Conservation (phyloP, 2,888 invertebrate species). For the Melanargia galathea region DNA sequence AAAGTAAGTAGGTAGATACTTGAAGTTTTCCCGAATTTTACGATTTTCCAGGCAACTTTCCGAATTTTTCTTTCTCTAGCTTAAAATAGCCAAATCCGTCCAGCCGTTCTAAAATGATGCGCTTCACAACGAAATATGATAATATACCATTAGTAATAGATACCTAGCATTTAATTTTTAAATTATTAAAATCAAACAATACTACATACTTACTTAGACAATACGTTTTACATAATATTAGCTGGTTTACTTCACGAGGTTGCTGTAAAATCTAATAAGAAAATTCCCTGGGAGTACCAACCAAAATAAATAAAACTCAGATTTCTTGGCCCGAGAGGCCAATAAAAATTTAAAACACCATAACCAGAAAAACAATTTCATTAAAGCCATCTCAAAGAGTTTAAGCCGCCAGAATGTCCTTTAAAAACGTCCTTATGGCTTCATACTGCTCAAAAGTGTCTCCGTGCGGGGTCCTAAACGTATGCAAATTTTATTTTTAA, state of each 20-base stretch:
- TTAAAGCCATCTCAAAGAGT: conserved; percentile 24
- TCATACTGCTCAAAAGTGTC: conserved; percentile 41
- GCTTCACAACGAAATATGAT: no score
- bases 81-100: no score
- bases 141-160: no score
- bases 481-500: conserved; percentile 79
- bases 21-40: no score
- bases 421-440: conserved; percentile 33
- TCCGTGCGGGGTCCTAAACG: conserved; percentile 53
- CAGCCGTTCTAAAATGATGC: no score
- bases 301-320: conserved; percentile 1
- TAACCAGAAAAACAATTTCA: conserved; percentile 27
- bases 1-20: no score
- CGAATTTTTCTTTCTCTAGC: no score
- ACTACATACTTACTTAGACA: no score
- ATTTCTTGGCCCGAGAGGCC: neutral
- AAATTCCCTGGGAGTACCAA: neutral
- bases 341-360: conserved; percentile 21
- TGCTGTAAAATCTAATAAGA: conserved; percentile 1
- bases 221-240: no score
- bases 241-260: neutral
- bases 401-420: conserved; percentile 21
- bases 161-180: no score
- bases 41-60: no score
- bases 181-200: no score